Percentiles rank a stretch among this genome's conserved stretches.
Evolutionary conservation across 2,888 invertebrate species (phyloP).

Genomic region (Diarsia brunnea): DNA sequence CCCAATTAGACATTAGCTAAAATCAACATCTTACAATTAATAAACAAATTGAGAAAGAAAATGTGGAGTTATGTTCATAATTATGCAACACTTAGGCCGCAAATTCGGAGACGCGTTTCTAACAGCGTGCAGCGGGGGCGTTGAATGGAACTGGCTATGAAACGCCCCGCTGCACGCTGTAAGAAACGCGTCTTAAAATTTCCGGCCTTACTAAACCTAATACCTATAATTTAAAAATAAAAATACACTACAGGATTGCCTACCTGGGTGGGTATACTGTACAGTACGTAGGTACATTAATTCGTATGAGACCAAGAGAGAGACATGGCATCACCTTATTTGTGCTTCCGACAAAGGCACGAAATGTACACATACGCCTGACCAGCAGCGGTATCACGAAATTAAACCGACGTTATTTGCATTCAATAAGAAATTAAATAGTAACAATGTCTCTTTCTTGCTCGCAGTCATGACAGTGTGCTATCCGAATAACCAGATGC

Average conservation of each 20-base stretch:
- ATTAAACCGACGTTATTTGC: neutral
- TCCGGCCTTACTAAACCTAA: slow-evolving; percentile 27
- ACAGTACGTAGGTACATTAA: slow-evolving; percentile 14
- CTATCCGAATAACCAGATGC: neutral
- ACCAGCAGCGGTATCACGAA: neutral
- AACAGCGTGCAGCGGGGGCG: no score
- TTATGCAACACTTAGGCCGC: slow-evolving; percentile 25
- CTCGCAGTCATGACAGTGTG: neutral
- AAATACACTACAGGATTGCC: neutral
- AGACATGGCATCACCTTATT: neutral
- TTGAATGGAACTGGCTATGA: no score
- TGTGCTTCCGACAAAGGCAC: neutral
- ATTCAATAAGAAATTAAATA: slow-evolving; percentile 4
- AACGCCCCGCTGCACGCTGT: no score
- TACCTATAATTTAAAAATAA: neutral
- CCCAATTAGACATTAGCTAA: neutral
- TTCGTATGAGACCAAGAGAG: slow-evolving; percentile 24
- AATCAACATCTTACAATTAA: slow-evolving; percentile 9
- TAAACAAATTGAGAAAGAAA: slow-evolving; percentile 3
- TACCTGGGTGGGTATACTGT: neutral
- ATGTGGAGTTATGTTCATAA: slow-evolving; percentile 5
- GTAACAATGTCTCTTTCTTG: slow-evolving; percentile 5
- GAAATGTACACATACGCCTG: neutral
- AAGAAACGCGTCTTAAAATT: no score
- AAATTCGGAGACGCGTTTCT: no score